These are phyloP conservation scores for Agrochola litura DNA, from an alignment of 2,888 invertebrate genomes.

Conservation along the genomic window DNA sequence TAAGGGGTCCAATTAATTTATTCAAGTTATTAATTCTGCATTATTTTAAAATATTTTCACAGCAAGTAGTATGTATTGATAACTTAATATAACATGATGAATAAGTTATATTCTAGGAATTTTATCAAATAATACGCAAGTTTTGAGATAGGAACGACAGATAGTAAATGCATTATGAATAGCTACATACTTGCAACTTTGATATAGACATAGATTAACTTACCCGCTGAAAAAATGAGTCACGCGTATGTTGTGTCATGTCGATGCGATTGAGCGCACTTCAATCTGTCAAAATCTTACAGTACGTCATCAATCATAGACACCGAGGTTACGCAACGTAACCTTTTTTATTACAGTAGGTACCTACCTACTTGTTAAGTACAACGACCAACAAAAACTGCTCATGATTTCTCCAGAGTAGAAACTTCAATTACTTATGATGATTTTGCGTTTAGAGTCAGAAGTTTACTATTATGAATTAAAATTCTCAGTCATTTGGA, in stretches of 20 bases:
- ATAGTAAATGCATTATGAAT: slow-evolving; percentile 31
- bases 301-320: slow-evolving; percentile 45
- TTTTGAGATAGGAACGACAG: slow-evolving; percentile 31
- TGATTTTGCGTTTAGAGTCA: slow-evolving; percentile 35
- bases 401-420: slow-evolving; percentile 39
- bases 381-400: slow-evolving; percentile 32
- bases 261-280: slow-evolving; percentile 30
- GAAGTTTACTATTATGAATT: slow-evolving; percentile 1
- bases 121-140: slow-evolving; percentile 15
- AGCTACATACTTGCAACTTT: slow-evolving; percentile 17
- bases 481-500: slow-evolving; percentile 5
- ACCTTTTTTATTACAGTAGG: slow-evolving; percentile 34
- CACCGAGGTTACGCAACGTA: slow-evolving; percentile 42
- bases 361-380: slow-evolving; percentile 25
- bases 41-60: not conserved
- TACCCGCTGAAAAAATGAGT: slow-evolving; percentile 35
- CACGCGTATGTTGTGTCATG: slow-evolving; percentile 31
- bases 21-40: not conserved
- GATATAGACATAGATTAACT: slow-evolving; percentile 20
- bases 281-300: slow-evolving; percentile 39
- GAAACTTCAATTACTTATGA: slow-evolving; percentile 32
- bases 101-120: not conserved
- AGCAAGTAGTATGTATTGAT: not conserved
- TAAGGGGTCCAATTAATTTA: not conserved
- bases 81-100: slow-evolving; percentile 11